A percentile compares a stretch with the other conserved stretches of the same genome.
These are phyloP conservation scores for Mactromeris polynyma DNA, from an alignment of 2,888 invertebrate species.

Conservation along the genomic window DNA sequence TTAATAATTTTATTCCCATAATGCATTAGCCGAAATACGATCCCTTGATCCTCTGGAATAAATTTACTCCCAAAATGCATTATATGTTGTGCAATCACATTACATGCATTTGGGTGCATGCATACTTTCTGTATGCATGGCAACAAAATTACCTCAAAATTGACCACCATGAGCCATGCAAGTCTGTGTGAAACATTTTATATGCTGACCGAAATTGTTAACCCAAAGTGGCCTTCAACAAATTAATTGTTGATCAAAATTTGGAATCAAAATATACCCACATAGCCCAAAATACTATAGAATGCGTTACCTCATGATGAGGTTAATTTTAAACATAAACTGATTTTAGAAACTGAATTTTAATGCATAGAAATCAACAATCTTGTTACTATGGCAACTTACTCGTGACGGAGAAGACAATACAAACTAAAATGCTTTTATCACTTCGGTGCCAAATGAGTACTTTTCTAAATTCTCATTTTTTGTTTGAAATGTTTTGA, in stretches of 20 bases:
- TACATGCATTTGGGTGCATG: neutral
- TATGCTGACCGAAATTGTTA: neutral
- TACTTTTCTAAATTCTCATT: neutral
- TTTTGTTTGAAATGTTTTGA: neutral
- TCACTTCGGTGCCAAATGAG: neutral
- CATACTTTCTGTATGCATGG: neutral
- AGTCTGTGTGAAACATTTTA: neutral
- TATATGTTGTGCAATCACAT: neutral
- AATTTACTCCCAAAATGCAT: neutral
- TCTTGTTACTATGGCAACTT: neutral
- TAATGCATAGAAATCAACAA: neutral
- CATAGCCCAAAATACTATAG: neutral
- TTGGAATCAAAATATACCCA: neutral
- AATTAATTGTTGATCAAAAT: neutral
- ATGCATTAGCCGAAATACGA: neutral
- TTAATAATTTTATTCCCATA: no score
- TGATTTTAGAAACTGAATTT: neutral
- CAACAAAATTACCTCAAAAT: neutral
- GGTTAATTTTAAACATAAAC: neutral
- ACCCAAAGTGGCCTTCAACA: neutral
- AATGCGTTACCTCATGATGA: neutral
- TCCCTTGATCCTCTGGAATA: neutral
- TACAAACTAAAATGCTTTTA: neutral
- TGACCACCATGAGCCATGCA: neutral
- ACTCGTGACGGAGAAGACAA: neutral